Base-by-base conservation (phyloP, 2,888 invertebrate genomes). In the Stratiomys singularior region DNA sequence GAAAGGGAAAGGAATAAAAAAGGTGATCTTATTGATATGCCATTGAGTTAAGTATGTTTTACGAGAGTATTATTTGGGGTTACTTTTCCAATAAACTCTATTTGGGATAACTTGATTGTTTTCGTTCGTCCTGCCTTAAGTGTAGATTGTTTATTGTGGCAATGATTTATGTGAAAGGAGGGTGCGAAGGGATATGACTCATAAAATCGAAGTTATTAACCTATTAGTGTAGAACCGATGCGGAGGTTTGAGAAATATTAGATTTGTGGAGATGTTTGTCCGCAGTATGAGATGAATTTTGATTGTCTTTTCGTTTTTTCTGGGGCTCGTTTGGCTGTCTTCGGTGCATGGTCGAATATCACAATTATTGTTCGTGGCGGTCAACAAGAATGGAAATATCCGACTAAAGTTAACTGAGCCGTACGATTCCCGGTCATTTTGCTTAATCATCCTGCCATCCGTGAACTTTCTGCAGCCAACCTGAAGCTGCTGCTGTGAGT, bases 21-120 rank as follows among this genome's bases (percentile, higher is more conserved):
- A 47, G 46, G n/a, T 46, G 44, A 47, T 44, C 25, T 69, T 25
- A 69, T 69, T 69, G 69, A 69, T 69, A 69, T 47, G 47, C 25
- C 23, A 69, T 69, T 69, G 69, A 69, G 69, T 69, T 69, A 46
- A 69, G 69, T 47, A 47, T 3, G 37, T 37, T 37, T n/a, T 69
- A 69, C 30, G 66, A 18, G 37, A 18, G 66, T 66, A 66, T 66
- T 30, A 66, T 66, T 25, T 69, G 69, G 69, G 69, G 69, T 47
- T 47, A 47, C 25, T 46, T 47, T 69, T 11, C n/a, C 69, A 69
- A 69, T 66, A 44, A 66, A 66, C n/a, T 47, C 23, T 46, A 46
- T 69, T 69, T 69, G 69, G 69, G 69, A 9, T n/a, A 52, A 52
- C 52, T 18, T 52, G 52, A 52, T 52, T 52, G 52, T 37, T 37